Percentiles rank a stretch among this genome's conserved stretches.
phyloP scores from a whole-genome alignment of 2,888 invertebrate genomes.

The Caenorhabditis sp. region DNA sequence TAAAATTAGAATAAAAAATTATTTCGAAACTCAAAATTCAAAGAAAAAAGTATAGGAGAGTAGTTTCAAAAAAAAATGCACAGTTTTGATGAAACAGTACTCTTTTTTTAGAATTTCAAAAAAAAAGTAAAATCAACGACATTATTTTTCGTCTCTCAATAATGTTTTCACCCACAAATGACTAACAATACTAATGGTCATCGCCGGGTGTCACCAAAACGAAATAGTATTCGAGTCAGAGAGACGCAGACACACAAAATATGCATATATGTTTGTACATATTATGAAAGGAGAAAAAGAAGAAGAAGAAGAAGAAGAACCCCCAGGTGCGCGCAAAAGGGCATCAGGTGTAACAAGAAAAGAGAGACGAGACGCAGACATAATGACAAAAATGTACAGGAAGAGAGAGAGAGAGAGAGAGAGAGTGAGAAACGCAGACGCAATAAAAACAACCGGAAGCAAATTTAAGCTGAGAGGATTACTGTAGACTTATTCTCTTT shows the following conservation, averaged over 20 bases:
- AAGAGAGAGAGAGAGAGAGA: slow-evolving; percentile 4
- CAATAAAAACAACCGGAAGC: too few species aligned
- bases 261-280: slow-evolving; percentile 22
- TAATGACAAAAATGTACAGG: neutral
- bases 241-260: slow-evolving; percentile 7
- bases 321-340: slow-evolving; percentile 12
- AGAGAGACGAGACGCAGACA: slow-evolving; percentile 7
- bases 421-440: neutral
- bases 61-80: too few species aligned
- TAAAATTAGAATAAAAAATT: too few species aligned
- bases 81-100: too few species aligned
- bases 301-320: slow-evolving; percentile 2
- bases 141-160: too few species aligned
- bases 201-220: slow-evolving; percentile 4
- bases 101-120: too few species aligned
- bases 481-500: too few species aligned
- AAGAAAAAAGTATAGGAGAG: too few species aligned
- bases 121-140: too few species aligned
- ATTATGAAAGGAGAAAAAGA: slow-evolving; percentile 16
- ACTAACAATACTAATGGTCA: neutral
- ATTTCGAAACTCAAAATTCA: too few species aligned
- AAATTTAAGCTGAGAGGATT: too few species aligned
- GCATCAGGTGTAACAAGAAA: slow-evolving; percentile 9
- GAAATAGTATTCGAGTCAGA: slow-evolving; percentile 11
- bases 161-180: neutral